Conservation (phyloP, 2,888 invertebrate species). For the Tetranychus truncatus region DNA sequence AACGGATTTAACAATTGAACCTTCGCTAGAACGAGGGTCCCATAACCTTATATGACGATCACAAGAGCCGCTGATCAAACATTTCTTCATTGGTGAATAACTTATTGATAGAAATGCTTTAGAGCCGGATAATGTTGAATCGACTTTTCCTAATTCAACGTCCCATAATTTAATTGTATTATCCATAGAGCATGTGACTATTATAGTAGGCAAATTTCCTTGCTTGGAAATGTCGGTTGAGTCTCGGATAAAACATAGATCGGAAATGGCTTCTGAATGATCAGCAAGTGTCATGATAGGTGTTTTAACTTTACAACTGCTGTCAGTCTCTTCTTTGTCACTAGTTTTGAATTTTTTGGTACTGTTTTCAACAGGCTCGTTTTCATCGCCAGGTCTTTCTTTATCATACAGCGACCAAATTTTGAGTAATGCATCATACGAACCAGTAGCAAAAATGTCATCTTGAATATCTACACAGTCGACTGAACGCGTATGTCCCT, state of each 20-base stretch:
- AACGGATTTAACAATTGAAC: constrained; percentile 62
- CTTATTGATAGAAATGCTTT: constrained; percentile 74
- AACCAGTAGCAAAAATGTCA: constrained; percentile 51
- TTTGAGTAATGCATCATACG: constrained; percentile 79
- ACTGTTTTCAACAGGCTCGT: constrained; percentile 26
- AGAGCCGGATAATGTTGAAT: constrained; percentile 43
- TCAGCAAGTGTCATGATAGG: constrained; percentile 73
- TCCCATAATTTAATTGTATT: constrained; percentile 90
- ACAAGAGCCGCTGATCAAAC: constrained; percentile 64
- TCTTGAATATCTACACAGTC: constrained; percentile 50
- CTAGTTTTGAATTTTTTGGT: constrained; percentile 26
- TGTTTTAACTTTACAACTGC: constrained; percentile 34
- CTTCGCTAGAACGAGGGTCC: constrained; percentile 75
- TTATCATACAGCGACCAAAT: constrained; percentile 50
- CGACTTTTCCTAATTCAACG: constrained; percentile 48
- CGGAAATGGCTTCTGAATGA: constrained; percentile 63
- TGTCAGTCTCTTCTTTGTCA: neutral
- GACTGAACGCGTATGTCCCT: constrained; percentile 78
- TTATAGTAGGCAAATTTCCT: neutral
- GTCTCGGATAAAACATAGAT: constrained; percentile 58
- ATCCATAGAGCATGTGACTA: constrained; percentile 69
- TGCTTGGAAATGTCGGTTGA: constrained; percentile 29
- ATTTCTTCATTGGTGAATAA: constrained; percentile 54
- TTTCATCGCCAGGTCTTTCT: constrained; percentile 29
- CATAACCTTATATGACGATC: constrained; percentile 76